phyloP scores from a whole-genome alignment of 2,113 vertebrate species.

The Phalacrocorax aristotelis region DNA sequence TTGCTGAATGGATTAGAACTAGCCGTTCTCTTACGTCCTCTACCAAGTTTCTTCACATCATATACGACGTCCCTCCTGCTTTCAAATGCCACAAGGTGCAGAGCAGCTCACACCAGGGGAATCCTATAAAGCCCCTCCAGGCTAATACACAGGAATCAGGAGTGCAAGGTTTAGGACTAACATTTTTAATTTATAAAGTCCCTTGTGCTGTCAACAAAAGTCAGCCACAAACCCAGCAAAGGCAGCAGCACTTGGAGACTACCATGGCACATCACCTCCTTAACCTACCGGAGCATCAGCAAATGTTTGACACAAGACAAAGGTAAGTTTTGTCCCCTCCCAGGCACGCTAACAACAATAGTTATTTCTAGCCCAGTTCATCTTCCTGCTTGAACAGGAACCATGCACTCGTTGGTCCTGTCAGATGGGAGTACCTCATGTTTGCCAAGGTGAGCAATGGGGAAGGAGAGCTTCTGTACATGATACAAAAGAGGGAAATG shows the following conservation, averaged over 20 bases:
- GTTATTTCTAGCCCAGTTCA: neutral
- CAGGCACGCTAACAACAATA: neutral
- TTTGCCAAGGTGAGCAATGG: neutral
- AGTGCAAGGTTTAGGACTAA: neutral
- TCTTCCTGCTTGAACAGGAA: neutral
- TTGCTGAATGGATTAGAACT: neutral
- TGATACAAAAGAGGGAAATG: fast-evolving
- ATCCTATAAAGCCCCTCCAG: neutral
- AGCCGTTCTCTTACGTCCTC: neutral
- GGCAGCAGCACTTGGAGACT: neutral
- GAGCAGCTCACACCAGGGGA: neutral
- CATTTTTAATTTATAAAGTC: neutral
- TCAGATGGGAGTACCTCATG: neutral
- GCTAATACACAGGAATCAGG: neutral
- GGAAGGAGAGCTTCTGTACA: neutral
- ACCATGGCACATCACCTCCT: neutral
- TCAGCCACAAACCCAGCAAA: neutral
- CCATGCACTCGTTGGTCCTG: neutral
- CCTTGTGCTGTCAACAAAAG: neutral
- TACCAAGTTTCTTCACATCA: neutral
- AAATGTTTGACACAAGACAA: neutral
- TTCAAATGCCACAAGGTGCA: neutral
- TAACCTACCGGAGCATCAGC: neutral
- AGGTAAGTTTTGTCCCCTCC: neutral
- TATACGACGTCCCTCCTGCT: neutral